phyloP scores from a whole-genome alignment of 2,888 invertebrate genomes.

The Drosophila nr. fundita region DNA sequence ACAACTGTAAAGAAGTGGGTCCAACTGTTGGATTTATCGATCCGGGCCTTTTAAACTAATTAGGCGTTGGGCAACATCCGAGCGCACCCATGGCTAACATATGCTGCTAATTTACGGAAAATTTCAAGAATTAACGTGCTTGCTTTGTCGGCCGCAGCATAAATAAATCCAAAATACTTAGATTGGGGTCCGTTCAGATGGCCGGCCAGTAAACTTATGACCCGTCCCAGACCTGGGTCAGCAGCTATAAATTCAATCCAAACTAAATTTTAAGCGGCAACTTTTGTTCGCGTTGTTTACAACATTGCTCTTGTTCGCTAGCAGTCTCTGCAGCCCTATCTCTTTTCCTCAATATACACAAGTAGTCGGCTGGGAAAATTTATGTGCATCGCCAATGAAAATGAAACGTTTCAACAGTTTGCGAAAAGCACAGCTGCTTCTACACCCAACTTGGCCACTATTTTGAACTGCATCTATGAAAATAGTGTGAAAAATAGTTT shows the following conservation, averaged over 20 bases:
- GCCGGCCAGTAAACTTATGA: slow-evolving; percentile 29
- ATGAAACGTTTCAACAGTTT: slow-evolving; percentile 61
- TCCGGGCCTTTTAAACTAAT: slow-evolving; percentile 76
- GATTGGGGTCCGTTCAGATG: slow-evolving; percentile 27
- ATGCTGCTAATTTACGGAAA: slow-evolving; percentile 58
- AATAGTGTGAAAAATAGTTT: slow-evolving; percentile 64
- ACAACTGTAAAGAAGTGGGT: slow-evolving; percentile 71
- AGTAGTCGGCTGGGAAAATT: slow-evolving; percentile 65
- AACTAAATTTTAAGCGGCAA: slow-evolving; percentile 65
- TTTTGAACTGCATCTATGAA: slow-evolving; percentile 29
- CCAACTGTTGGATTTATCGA: slow-evolving; percentile 72
- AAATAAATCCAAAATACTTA: slow-evolving; percentile 63
- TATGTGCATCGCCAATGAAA: slow-evolving; percentile 66
- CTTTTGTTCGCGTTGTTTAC: slow-evolving; percentile 69
- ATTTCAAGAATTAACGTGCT: slow-evolving; percentile 70
- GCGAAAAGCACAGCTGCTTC: slow-evolving; percentile 51
- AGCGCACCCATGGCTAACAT: slow-evolving; percentile 34
- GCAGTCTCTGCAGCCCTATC: background rate
- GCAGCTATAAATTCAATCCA: slow-evolving; percentile 71
- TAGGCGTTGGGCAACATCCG: slow-evolving; percentile 46
- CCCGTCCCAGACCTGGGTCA: slow-evolving; percentile 20
- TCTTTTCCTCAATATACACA: slow-evolving; percentile 15
- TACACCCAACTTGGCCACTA: slow-evolving; percentile 38
- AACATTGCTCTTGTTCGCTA: slow-evolving; percentile 20
- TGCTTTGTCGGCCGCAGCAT: slow-evolving; percentile 63